Evolutionary conservation across 1,140 invertebrate genomes (phyloP).

Genomic region (Drosophila ambigua): DNA sequence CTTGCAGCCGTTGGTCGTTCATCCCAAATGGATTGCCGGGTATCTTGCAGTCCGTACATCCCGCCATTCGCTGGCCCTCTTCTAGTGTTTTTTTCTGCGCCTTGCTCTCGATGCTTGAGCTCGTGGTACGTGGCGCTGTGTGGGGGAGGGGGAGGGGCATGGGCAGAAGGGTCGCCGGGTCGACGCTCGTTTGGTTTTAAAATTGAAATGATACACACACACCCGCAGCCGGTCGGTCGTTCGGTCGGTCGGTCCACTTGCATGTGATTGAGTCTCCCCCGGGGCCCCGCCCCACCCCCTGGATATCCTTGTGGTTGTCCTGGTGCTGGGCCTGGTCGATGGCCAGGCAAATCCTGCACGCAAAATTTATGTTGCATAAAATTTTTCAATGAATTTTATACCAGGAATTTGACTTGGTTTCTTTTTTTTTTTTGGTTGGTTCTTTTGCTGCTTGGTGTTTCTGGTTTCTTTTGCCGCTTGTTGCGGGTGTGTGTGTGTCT

Average conservation of each 20-base stretch:
- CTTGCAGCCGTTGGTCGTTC: no score
- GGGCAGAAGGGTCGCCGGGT: constrained; percentile 35
- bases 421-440: not conserved
- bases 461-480: not conserved
- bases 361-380: constrained; percentile 82
- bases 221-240: constrained; percentile 3
- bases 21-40: no score
- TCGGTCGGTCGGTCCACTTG: constrained; percentile 31
- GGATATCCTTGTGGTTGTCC: not conserved
- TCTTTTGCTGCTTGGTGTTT: constrained; percentile 33
- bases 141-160: not conserved
- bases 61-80: not conserved
- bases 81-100: constrained; percentile 9
- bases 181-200: constrained; percentile 68
- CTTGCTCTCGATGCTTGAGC: constrained; percentile 3
- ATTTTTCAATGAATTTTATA: constrained; percentile 82
- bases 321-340: not conserved
- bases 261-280: constrained; percentile 66
- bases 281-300: constrained; percentile 9
- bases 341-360: constrained; percentile 70
- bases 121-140: no score
- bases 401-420: constrained; percentile 75
- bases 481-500: constrained; percentile 30
- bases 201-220: constrained; percentile 74
- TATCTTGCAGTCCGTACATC: no score